Base-by-base conservation (phyloP, 64 coral and sea anemone species). In the Montipora capricornis region DNA sequence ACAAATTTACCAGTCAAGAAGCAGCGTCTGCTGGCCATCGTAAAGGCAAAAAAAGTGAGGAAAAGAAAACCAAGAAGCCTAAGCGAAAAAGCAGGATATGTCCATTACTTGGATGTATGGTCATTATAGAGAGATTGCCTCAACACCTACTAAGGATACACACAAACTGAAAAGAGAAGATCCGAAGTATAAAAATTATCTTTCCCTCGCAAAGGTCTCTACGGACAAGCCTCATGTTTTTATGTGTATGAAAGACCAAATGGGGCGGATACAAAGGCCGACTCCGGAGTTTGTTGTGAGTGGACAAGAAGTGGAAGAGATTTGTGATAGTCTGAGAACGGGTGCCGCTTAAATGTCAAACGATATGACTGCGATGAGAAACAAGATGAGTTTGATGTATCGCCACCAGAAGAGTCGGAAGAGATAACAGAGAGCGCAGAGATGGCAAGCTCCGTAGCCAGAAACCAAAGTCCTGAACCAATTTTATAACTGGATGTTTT, bases 401-500 rank as follows among this genome's bases (percentile, higher is more conserved):
- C 11, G 48, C 44, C 44, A 46, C 5, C 64, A 24, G 59, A 69
- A 8, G 45, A 70, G 16, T 10, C 20, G 29, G 29, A 0, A 29
- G 29, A 37, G 29, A 37, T 1, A 0, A 37, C 29, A 37, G 29
- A 37, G 29, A 37, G 29, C 6, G 14, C 50, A 15, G 81, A 60
- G 58, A 68, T 66, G 29, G 11, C 13, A 47, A 69, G 69, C 5
- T 4, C 6, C 15, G 20, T 8, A 70, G 45, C 64, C 6, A 49
- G 22, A 70, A 66, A 87, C 17, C 1, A 58, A 94, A 64, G 44
- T 76, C 55, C 73, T 94, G 49, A 16, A 29, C 3, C 74, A 73
- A 22, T 95, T 95, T 76, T 12, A 46, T 49, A 59, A 87, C 17
- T 96, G 95, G 95, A 17, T 96, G 81, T 46, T 73, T 44, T 93